Evolutionary conservation across 2,797 vertebrate genomes (phyloP), one percentile per base, ranked within the genome.

Genomic region (Sciurus carolinensis): DNA sequence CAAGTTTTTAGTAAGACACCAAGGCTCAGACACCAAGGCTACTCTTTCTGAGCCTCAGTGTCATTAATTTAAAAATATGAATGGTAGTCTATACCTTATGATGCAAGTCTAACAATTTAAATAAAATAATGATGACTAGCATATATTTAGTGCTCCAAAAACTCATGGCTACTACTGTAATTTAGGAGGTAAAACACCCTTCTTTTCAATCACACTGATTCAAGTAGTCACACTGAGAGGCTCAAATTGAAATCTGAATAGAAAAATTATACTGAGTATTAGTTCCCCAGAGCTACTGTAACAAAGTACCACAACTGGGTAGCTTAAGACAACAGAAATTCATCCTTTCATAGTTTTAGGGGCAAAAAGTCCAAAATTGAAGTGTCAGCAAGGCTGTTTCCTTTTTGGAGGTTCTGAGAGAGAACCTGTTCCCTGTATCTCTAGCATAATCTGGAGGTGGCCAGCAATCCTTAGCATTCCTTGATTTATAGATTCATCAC

Each of bases 51-150:
- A 75, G 22, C 47, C 28, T 66, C 39, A 1, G 7, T 82, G 59
- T 66, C 54, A 72, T 64, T 13, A 50, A 57, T 82, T 26, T 59
- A 47, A 69, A 47, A 77, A 39, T 36, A 57, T 22, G 64, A 83
- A 69, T 50, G 83, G 75, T 4, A 76, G 14, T 52, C 20, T 24
- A 20, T 26, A 76, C 36, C 44, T 77, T 87, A 87, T 17, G 57
- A 26, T 73, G 33, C 54, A 54, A 18, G n/a, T 72, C 2, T 89
- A 94, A 91, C 22, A 72, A 96, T 72, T 77, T 87, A 87, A 93
- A 89, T 87, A 91, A 47, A 93, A 42, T 64, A 77, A 87, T 71
- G 26, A 42, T 69, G 26, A 66, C 26, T 73, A 50, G 20, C 22
- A 59, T 59, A 87, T 59, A 59, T 47, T 47, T 73, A 54, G 57